phyloP scores from a whole-genome alignment of 1,140 invertebrate genomes.

The Zaprionus davidi region DNA sequence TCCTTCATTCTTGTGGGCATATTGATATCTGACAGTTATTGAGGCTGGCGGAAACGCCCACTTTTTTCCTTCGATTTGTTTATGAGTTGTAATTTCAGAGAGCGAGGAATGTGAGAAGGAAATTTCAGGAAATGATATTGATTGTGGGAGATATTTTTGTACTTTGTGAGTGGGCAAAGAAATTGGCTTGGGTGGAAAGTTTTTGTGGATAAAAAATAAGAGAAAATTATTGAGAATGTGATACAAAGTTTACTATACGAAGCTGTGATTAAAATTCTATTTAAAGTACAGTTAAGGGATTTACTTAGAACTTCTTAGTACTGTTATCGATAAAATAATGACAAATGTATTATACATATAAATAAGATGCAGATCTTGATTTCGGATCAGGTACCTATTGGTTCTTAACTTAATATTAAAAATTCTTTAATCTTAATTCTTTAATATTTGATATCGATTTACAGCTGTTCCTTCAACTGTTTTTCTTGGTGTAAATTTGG shows the following conservation, averaged over 20 bases:
- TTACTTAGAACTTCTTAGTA: no score
- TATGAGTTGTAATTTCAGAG: conserved; percentile 53
- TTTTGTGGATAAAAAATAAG: neutral
- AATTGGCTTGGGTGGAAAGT: neutral
- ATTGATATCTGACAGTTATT: conserved; percentile 78
- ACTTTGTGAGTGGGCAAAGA: neutral
- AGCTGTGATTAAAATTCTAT: no score
- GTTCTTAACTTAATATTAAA: neutral
- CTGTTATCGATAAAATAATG: no score
- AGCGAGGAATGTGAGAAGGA: conserved; percentile 27
- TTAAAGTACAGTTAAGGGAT: no score
- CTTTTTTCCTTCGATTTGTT: conserved; percentile 64
- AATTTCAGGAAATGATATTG: conserved; percentile 31
- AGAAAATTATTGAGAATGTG: no score
- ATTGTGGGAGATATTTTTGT: conserved; percentile 2
- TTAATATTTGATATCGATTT: conserved; percentile 12
- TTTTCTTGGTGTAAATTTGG: conserved; percentile 31
- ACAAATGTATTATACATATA: no score
- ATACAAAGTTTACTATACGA: no score
- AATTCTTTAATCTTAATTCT: neutral
- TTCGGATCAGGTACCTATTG: neutral
- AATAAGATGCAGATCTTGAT: neutral
- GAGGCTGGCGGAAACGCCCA: conserved; percentile 68
- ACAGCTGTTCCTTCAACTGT: conserved; percentile 12
- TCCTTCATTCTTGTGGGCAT: conserved; percentile 41